phyloP scores from a whole-genome alignment of 2,113 vertebrate species.

The Coturnix japonica region DNA sequence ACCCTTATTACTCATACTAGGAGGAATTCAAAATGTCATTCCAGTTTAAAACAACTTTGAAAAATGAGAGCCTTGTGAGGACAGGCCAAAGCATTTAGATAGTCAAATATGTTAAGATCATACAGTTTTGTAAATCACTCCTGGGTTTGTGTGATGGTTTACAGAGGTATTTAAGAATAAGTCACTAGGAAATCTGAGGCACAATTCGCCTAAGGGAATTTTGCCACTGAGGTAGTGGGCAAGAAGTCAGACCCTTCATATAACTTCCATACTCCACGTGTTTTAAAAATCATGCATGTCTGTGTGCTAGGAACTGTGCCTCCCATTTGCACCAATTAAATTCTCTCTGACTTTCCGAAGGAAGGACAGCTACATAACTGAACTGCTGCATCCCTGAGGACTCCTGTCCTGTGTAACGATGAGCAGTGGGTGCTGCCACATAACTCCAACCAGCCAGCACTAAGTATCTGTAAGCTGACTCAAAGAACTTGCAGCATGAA shows the following conservation, averaged over 20 bases:
- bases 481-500: not conserved
- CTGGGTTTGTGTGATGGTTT: not conserved
- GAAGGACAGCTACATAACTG: not conserved
- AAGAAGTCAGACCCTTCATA: not conserved
- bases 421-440: not conserved
- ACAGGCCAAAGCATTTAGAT: conserved; percentile 33
- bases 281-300: fast-evolving
- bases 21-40: conserved; percentile 57
- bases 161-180: not conserved
- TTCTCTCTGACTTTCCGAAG: not conserved
- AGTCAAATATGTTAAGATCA: conserved; percentile 13
- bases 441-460: not conserved
- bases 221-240: not conserved
- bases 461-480: not conserved
- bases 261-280: not conserved
- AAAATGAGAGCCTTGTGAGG: conserved; percentile 16
- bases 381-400: not conserved
- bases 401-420: not conserved
- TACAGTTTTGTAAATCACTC: not conserved
- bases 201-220: not conserved
- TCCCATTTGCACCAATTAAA: not conserved
- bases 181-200: not conserved
- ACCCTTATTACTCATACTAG: conserved; percentile 29
- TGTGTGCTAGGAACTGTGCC: not conserved
- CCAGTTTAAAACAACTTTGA: conserved; percentile 43